These are phyloP conservation scores for Holotrichia oblita DNA, from an alignment of 1,140 invertebrate genomes.

Conservation along the genomic window DNA sequence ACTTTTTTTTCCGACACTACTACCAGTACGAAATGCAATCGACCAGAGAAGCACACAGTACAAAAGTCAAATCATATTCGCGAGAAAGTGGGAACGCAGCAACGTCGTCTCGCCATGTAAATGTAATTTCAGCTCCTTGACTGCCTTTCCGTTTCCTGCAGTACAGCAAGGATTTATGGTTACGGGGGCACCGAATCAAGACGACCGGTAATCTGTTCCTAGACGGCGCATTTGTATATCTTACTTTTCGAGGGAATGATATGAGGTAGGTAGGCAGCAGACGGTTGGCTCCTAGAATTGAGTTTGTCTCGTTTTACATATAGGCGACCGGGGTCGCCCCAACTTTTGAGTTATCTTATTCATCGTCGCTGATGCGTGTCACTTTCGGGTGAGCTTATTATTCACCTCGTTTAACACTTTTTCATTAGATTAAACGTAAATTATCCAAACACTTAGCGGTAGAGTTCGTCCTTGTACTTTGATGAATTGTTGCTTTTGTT, in stretches of 20 bases:
- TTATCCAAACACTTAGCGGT: background rate
- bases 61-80: constrained; percentile 44
- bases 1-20: background rate
- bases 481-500: no score
- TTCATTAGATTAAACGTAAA: constrained; percentile 42
- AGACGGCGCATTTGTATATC: constrained; percentile 40
- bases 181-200: constrained; percentile 44
- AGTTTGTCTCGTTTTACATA: background rate
- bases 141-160: constrained; percentile 52
- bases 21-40: background rate
- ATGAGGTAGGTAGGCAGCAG: background rate
- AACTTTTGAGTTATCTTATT: constrained; percentile 34
- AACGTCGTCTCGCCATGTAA: constrained; percentile 46
- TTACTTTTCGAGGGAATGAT: constrained; percentile 18
- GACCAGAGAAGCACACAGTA: background rate
- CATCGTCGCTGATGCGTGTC: constrained; percentile 36
- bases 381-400: constrained; percentile 27
- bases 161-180: constrained; percentile 49
- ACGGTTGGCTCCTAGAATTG: background rate
- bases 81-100: constrained; percentile 43
- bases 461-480: background rate
- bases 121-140: constrained; percentile 52
- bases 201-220: constrained; percentile 42
- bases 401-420: constrained; percentile 38
- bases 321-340: background rate